These are phyloP conservation scores for Deroptyus accipitrinus DNA, from an alignment of 2,113 vertebrate genomes.

Conservation along the genomic window DNA sequence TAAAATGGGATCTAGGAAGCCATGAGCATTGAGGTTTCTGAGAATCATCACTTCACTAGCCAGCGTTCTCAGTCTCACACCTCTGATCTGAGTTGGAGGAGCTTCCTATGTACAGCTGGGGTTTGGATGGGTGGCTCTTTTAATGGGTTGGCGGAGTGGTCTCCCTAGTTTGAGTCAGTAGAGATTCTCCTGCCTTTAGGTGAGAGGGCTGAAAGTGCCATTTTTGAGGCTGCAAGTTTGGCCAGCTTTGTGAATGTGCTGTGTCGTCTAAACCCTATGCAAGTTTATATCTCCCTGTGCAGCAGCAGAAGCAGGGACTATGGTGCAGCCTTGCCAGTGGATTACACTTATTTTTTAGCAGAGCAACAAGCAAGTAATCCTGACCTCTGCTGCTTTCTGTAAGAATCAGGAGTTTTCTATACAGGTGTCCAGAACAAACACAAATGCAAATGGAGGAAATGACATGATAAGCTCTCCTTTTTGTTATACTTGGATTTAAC, in stretches of 20 bases:
- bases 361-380: not conserved
- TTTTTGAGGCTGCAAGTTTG: not conserved
- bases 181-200: not conserved
- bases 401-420: not conserved
- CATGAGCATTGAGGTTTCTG: not conserved
- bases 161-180: not conserved
- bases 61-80: not conserved
- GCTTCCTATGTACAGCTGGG: not conserved
- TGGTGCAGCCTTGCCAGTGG: not conserved
- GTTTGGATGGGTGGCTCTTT: not conserved
- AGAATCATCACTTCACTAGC: not conserved
- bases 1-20: not conserved
- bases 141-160: not conserved
- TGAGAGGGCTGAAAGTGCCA: not conserved
- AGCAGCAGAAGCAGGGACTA: not conserved
- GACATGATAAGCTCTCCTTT: not conserved
- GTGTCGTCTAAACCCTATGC: not conserved
- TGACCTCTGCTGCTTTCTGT: not conserved
- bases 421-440: not conserved
- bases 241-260: rapidly evolving
- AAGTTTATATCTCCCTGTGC: not conserved
- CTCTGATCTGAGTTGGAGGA: not conserved
- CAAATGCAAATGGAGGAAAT: not conserved
- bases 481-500: not conserved
- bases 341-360: not conserved